Conservation (phyloP, 2,797 vertebrate species). For the Melanitta fusca region DNA sequence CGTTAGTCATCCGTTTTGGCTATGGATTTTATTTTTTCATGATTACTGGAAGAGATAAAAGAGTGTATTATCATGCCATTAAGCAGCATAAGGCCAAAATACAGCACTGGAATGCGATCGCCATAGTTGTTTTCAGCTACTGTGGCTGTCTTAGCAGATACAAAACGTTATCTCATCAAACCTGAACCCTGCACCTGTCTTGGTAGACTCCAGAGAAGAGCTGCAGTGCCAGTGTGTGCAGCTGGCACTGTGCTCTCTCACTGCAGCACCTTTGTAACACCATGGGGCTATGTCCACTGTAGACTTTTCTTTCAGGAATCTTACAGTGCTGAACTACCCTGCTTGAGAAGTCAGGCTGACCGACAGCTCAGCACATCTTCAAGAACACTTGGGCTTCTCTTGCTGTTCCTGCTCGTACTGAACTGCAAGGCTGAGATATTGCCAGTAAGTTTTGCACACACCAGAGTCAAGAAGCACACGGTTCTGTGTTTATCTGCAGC, state of each 20-base stretch:
- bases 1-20: background rate
- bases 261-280: background rate
- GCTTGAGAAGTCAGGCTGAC: background rate
- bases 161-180: background rate
- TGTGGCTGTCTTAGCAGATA: background rate
- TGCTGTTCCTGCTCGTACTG: background rate
- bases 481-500: background rate
- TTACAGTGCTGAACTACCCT: background rate
- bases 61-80: background rate
- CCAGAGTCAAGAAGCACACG: background rate
- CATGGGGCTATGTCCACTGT: background rate
- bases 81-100: background rate
- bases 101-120: background rate
- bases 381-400: background rate
- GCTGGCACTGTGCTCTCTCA: background rate
- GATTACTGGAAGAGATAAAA: background rate
- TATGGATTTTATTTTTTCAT: background rate
- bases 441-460: background rate
- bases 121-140: background rate
- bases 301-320: background rate
- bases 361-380: background rate
- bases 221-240: background rate
- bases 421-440: background rate
- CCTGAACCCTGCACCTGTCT: accelerated
- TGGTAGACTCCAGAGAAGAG: background rate